A percentile compares a stretch with the other conserved stretches of the same genome.
These are phyloP conservation scores for Sebastes nivosus DNA, from an alignment of 2,797 vertebrate genomes.

Conservation along the genomic window DNA sequence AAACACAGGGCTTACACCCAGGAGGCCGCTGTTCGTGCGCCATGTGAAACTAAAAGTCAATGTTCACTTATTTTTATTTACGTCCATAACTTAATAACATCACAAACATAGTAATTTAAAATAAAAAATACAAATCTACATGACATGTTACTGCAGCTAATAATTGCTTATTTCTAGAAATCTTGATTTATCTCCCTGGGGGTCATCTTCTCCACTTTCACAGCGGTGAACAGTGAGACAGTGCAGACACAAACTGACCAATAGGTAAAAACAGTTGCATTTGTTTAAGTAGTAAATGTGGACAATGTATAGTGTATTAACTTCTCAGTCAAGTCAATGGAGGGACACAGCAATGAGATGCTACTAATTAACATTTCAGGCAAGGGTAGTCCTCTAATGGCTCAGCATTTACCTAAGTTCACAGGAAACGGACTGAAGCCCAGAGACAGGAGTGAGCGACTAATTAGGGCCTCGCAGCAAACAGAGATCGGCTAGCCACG, in stretches of 20 bases:
- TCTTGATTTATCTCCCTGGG: no score
- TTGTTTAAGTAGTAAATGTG: background rate
- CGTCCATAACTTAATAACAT: no score
- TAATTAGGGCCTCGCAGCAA: background rate
- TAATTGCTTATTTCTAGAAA: background rate
- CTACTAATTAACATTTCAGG: constrained; percentile 2
- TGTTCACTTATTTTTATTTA: no score
- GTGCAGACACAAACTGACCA: no score
- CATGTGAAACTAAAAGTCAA: no score
- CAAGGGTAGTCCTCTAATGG: background rate
- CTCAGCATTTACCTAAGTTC: background rate
- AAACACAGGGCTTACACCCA: no score
- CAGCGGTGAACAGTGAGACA: no score
- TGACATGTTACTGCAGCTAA: background rate
- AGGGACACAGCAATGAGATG: background rate
- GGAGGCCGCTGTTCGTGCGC: no score
- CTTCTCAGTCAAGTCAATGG: background rate
- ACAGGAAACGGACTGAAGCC: constrained; percentile 13
- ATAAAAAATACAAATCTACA: background rate
- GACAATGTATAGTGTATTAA: background rate
- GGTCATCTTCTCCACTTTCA: no score
- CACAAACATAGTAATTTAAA: no score
- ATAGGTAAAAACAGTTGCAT: no score
- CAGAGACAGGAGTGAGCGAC: background rate
- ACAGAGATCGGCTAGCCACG: background rate